Percentiles rank a stretch among this genome's conserved stretches.
Evolutionary conservation across 2,113 vertebrate species (phyloP).

Genomic region (Vanacampus margaritifer): DNA sequence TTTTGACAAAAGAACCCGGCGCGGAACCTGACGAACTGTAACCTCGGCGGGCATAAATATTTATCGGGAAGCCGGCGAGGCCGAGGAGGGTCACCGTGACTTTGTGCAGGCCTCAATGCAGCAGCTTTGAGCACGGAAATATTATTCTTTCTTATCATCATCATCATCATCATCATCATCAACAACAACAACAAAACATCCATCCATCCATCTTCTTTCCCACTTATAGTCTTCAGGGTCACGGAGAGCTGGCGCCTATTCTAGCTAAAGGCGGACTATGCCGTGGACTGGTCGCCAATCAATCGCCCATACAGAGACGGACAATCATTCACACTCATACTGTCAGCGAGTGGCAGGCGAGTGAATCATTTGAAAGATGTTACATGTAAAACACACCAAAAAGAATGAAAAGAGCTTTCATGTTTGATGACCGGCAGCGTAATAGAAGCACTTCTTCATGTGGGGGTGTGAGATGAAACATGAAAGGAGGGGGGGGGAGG

Average conservation of each 20-base stretch:
- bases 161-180: not conserved
- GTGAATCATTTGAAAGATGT: slow-evolving; percentile 8
- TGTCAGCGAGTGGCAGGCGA: not conserved
- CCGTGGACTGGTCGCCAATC: not conserved
- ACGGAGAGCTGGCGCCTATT: not conserved
- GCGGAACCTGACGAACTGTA: slow-evolving; percentile 51
- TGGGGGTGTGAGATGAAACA: slow-evolving; percentile 33
- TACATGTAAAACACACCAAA: slow-evolving; percentile 5
- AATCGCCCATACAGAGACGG: not conserved
- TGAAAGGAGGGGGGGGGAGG: slow-evolving; percentile 20
- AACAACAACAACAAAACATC: not conserved
- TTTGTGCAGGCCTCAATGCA: slow-evolving; percentile 35
- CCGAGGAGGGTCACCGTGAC: slow-evolving; percentile 57
- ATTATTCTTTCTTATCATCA: not conserved
- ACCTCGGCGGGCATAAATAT: slow-evolving; percentile 58
- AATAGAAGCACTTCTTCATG: slow-evolving; percentile 5
- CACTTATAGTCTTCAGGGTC: not conserved
- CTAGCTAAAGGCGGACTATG: not conserved
- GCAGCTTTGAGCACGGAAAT: slow-evolving; percentile 22
- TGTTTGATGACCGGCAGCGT: slow-evolving; percentile 1
- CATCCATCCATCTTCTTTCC: not conserved
- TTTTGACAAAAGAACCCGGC: slow-evolving; percentile 59
- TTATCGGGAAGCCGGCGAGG: slow-evolving; percentile 48
- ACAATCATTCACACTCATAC: not conserved
- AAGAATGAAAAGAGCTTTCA: slow-evolving; percentile 1